Conservation (phyloP, 2,797 vertebrate species). For the Thripadectes ignobilis region DNA sequence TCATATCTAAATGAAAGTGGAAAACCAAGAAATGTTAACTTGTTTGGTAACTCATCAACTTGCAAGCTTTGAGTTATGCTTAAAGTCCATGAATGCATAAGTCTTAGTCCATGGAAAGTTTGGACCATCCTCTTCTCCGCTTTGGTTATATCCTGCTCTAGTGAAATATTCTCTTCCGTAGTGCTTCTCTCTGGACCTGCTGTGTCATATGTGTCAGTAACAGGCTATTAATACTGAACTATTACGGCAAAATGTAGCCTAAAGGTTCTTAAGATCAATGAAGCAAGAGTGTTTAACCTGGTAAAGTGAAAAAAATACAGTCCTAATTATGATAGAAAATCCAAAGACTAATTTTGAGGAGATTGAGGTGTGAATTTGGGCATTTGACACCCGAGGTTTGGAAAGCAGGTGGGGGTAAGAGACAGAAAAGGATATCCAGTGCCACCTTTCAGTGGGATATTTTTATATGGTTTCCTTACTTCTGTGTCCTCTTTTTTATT, state of each 20-base stretch:
- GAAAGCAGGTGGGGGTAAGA: neutral
- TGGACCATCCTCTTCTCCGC: neutral
- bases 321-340: neutral
- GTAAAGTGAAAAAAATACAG: neutral
- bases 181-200: neutral
- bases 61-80: neutral
- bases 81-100: neutral
- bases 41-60: neutral
- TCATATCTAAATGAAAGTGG: neutral
- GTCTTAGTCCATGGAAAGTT: neutral
- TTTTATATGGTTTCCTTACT: neutral
- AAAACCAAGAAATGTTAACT: neutral
- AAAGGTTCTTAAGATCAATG: neutral
- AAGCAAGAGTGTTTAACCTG: neutral
- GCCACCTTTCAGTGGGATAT: neutral
- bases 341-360: neutral
- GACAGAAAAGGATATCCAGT: neutral
- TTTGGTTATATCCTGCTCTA: neutral
- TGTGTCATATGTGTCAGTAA: neutral
- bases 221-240: neutral
- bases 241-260: neutral
- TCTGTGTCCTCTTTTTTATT: neutral
- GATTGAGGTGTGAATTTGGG: neutral
- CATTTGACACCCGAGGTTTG: neutral
- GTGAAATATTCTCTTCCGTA: neutral